A percentile compares a stretch with the other conserved stretches of the same genome.
Evolutionary conservation across 2,113 vertebrate genomes (phyloP).

Genomic region (Arizona elegans): DNA sequence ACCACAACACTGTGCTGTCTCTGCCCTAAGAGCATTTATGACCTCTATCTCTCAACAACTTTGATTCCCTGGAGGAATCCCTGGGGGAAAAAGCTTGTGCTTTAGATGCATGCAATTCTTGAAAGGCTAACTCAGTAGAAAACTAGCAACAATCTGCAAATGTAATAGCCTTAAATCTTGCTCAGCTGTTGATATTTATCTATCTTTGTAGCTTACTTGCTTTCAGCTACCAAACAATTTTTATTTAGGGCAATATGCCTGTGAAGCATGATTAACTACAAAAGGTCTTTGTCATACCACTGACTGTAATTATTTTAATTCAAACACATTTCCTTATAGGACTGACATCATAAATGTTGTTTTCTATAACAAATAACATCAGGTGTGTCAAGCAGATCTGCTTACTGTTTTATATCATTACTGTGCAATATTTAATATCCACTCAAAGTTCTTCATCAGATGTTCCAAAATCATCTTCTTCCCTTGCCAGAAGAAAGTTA

Average conservation of each 20-base stretch:
- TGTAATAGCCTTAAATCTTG: background rate
- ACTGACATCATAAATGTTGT: conserved; percentile 72
- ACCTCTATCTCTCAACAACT: background rate
- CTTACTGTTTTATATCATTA: conserved; percentile 74
- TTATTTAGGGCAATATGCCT: conserved; percentile 29
- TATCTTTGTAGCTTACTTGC: conserved; percentile 20
- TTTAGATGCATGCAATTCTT: background rate
- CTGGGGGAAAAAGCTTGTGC: background rate
- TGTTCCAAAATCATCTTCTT: conserved; percentile 55
- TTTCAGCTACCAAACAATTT: conserved; percentile 48
- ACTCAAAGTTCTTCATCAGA: conserved; percentile 52
- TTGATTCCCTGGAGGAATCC: background rate
- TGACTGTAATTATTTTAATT: conserved; percentile 74
- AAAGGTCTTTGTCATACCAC: conserved; percentile 71
- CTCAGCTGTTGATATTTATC: conserved; percentile 23
- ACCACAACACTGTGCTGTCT: background rate
- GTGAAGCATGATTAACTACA: conserved; percentile 66
- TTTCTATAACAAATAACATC: conserved; percentile 75
- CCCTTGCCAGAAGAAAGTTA: conserved; percentile 47
- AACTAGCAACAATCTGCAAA: background rate
- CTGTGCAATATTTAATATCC: conserved; percentile 70
- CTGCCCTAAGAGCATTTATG: background rate
- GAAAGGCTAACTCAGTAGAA: background rate
- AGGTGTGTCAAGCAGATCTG: conserved; percentile 71
- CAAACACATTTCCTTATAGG: conserved; percentile 67